Evolutionary conservation across 2,797 vertebrate genomes (phyloP).

Genomic region (Australoheros facetus): DNA sequence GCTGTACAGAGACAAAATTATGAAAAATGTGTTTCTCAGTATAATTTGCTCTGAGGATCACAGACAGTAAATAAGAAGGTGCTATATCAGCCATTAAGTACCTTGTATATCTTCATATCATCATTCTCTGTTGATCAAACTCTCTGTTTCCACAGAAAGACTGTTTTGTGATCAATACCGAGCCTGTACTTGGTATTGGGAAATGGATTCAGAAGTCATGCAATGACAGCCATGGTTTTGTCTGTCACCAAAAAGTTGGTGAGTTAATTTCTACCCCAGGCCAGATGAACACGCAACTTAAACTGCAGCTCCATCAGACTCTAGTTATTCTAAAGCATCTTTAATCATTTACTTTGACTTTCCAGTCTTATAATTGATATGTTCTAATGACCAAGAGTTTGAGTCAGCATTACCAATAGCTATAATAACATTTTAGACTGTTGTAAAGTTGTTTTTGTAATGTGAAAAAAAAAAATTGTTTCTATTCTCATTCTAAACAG

Average conservation of each 20-base stretch:
- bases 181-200: background rate
- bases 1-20: too few species aligned
- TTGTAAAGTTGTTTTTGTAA: too few species aligned
- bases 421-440: background rate
- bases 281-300: rapidly evolving
- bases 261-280: background rate
- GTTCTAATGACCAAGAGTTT: background rate
- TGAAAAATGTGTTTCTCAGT: background rate
- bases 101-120: background rate
- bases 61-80: background rate
- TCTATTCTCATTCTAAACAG: conserved; percentile 34
- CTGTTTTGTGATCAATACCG: conserved; percentile 46
- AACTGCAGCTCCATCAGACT: background rate
- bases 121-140: background rate
- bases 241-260: conserved; percentile 62
- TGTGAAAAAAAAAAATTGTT: background rate
- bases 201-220: conserved; percentile 57
- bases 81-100: too few species aligned
- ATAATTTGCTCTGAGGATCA: background rate
- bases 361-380: background rate
- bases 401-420: background rate
- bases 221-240: conserved; percentile 56
- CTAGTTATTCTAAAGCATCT: background rate
- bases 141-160: background rate
- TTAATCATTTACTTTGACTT: rapidly evolving